These are phyloP conservation scores for Lamellibrachia columna DNA, from an alignment of 2,888 invertebrate genomes.

Conservation along the genomic window DNA sequence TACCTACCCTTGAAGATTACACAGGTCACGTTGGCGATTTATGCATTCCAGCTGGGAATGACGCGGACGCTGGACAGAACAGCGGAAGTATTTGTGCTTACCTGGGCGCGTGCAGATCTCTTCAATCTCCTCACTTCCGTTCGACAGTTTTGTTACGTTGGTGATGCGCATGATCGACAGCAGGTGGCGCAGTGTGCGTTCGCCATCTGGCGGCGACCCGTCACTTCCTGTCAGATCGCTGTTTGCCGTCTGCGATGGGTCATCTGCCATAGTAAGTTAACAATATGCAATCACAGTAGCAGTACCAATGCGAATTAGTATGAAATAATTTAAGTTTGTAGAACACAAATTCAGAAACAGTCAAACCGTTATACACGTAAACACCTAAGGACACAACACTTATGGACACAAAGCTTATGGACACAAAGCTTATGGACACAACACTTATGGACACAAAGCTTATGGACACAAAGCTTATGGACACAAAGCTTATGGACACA, in stretches of 20 bases:
- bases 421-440: too few species aligned
- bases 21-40: not conserved
- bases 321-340: not conserved
- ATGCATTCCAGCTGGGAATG: not conserved
- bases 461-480: too few species aligned
- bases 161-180: not conserved
- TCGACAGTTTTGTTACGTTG: not conserved
- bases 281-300: not conserved
- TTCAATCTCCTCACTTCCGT: not conserved
- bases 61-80: not conserved
- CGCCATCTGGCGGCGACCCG: not conserved
- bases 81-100: not conserved
- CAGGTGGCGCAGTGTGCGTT: conserved; percentile 4
- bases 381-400: too few species aligned
- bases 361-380: too few species aligned
- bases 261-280: not conserved
- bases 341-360: too few species aligned
- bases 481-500: too few species aligned
- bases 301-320: not conserved
- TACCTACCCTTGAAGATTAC: too few species aligned
- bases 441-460: too few species aligned
- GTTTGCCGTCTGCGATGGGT: not conserved
- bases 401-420: too few species aligned
- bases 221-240: not conserved
- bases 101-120: conserved; percentile 12